These are phyloP conservation scores for Cichlasoma orientale DNA, from an alignment of 2,797 vertebrate genomes.

Conservation along the genomic window DNA sequence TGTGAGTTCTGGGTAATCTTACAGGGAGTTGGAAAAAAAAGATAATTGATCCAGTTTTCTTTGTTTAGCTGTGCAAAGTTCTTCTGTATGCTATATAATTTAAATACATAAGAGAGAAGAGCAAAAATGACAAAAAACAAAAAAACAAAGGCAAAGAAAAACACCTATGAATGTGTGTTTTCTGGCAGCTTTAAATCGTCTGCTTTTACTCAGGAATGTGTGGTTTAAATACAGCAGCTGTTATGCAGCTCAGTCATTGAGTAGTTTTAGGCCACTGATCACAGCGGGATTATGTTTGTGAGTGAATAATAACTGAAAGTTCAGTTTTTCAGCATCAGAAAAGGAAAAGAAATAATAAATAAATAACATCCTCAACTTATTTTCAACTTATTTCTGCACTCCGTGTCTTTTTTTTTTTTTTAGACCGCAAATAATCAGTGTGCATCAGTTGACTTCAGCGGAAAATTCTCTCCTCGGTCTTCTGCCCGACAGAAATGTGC, in stretches of 20 bases:
- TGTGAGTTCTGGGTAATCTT: not conserved
- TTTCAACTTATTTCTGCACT: not conserved
- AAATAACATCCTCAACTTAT: not conserved
- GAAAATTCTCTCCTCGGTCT: constrained; percentile 6
- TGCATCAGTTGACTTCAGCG: constrained; percentile 10
- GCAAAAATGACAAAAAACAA: not conserved
- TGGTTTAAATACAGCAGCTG: constrained; percentile 16
- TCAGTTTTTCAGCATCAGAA: not conserved
- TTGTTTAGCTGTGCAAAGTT: not conserved
- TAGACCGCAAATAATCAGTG: constrained; percentile 25
- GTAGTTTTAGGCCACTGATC: constrained; percentile 20
- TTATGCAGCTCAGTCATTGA: not conserved
- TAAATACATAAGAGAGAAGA: not conserved
- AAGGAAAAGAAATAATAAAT: not conserved
- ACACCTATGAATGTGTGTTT: not conserved
- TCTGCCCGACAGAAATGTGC: constrained; percentile 39
- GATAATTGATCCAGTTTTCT: not conserved
- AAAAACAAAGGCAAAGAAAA: not conserved
- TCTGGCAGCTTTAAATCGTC: constrained; percentile 5
- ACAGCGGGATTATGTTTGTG: not conserved
- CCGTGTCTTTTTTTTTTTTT: not conserved
- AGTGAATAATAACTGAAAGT: not conserved
- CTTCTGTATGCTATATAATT: not conserved
- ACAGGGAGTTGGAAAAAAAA: not conserved
- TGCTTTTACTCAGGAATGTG: not conserved